phyloP scores from a whole-genome alignment of 2,113 vertebrate genomes.

The Dryoscopus gambensis region DNA sequence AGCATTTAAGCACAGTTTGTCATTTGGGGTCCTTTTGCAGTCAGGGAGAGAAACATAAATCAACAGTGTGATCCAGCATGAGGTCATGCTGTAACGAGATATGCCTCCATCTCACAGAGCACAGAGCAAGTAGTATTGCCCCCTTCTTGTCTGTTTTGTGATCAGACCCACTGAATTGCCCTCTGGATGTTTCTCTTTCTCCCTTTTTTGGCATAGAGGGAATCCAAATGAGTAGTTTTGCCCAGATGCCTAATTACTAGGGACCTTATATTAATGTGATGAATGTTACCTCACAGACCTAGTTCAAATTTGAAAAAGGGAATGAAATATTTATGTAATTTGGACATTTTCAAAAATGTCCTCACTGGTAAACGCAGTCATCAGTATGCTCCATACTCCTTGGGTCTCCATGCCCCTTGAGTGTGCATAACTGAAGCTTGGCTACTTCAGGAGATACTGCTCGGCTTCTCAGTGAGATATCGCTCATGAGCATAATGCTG shows the following conservation, averaged over 20 bases:
- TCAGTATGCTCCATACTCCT: neutral
- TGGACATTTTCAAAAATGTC: neutral
- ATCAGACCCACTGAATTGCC: neutral
- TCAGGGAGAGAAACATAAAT: neutral
- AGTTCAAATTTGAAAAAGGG: neutral
- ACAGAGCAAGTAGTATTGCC: neutral
- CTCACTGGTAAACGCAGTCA: neutral
- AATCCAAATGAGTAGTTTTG: neutral
- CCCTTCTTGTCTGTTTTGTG: neutral
- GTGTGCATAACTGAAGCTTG: neutral
- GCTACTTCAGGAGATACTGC: neutral
- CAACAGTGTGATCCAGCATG: neutral
- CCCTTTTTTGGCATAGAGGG: neutral
- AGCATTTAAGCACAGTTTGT: neutral
- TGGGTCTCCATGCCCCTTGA: neutral
- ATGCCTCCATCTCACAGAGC: neutral
- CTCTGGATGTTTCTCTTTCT: neutral
- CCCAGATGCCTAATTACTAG: neutral
- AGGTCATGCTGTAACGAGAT: neutral
- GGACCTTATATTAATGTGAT: neutral
- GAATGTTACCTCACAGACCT: neutral
- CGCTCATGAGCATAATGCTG: constrained; percentile 17
- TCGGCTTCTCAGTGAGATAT: neutral
- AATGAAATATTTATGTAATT: neutral
- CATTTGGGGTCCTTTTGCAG: neutral